Base-by-base conservation (phyloP, 2,797 vertebrate genomes). In the Setipinna tenuifilis region DNA sequence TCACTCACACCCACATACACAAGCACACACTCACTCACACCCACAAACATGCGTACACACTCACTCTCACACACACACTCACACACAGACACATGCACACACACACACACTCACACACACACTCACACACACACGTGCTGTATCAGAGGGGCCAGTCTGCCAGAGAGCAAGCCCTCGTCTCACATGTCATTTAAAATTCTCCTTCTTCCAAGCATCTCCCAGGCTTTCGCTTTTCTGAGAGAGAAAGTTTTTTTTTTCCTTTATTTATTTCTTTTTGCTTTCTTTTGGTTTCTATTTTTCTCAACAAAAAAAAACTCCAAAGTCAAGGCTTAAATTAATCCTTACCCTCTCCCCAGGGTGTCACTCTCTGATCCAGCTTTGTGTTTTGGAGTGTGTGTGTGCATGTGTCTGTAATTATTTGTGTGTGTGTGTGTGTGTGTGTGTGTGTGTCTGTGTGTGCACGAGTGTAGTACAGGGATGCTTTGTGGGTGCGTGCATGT, bases 171-270 rank as follows among this genome's bases (percentile, higher is more conserved):
- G 35, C 59, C 19, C 58, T 62, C 21, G 44, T 19, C 75, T 68
- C 87, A 88, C 87, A 87, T 83, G 84, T 81, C 9, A 88, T 88
- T 87, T 88, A 87, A 88, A 87, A 87, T 88, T 87, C 87, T 89
- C 87, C 88, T 87, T 89, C 85, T 88, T 90, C 86, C 81, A 25
- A 48, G 62, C 78, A 81, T 87, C 82, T 87, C 83, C 81, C 87
- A 86, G 71, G 87, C 88, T 87, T 87, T 88, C 83, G 85, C 50
- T 82, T 85, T 68, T 87, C 87, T 83, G 84, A 87, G 85, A 87
- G 84, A 48, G 84, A 62, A 19, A 31, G 58, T 85, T 86, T 84
- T 84, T 83, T 68, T 46, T 28, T 25, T 3, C 10, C 11, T 41
- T n/a, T 25, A 25, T 25, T 71, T 31, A 31, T 71, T 35, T 9